phyloP scores from a whole-genome alignment of 2,113 vertebrate genomes.

The Poeciliopsis occidentalis region DNA sequence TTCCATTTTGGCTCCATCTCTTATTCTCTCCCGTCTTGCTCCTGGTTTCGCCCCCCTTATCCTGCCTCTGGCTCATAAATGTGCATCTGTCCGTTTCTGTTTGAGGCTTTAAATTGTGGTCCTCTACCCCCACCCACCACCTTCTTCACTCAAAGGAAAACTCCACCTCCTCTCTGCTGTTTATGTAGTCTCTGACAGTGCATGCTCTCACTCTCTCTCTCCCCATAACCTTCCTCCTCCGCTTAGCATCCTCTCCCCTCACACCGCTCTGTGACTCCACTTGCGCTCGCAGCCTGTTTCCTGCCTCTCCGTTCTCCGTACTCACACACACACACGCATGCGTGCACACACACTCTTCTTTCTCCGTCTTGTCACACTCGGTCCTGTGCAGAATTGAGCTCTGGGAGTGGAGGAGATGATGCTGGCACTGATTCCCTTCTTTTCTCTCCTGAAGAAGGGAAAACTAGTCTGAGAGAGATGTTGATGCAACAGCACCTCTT shows the following conservation, averaged over 20 bases:
- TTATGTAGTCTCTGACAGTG: slow-evolving; percentile 78
- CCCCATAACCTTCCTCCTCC: slow-evolving; percentile 20
- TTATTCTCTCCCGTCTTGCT: background rate
- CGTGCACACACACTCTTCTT: slow-evolving; percentile 24
- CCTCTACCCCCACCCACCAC: slow-evolving; percentile 54
- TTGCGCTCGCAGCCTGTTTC: slow-evolving; percentile 52
- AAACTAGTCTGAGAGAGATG: slow-evolving; percentile 56
- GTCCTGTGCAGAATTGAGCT: slow-evolving; percentile 59
- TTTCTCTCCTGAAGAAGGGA: slow-evolving; percentile 14
- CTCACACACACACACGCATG: slow-evolving; percentile 21
- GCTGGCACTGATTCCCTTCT: slow-evolving; percentile 37
- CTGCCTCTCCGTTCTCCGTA: slow-evolving; percentile 37
- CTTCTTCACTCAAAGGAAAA: slow-evolving; percentile 77
- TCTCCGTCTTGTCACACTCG: slow-evolving; percentile 31
- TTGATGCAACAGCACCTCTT: slow-evolving; percentile 64
- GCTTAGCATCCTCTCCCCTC: slow-evolving; percentile 39
- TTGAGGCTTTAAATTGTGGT: background rate
- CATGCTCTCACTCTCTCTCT: slow-evolving; percentile 34
- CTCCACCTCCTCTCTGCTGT: slow-evolving; percentile 79
- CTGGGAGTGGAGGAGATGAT: slow-evolving; percentile 40
- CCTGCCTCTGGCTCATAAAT: background rate
- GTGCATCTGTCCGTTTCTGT: background rate
- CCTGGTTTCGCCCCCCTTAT: background rate
- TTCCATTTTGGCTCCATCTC: background rate
- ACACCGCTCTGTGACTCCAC: slow-evolving; percentile 59